These are phyloP conservation scores for Bicyclus anynana DNA, from an alignment of 1,140 invertebrate species.

Conservation along the genomic window DNA sequence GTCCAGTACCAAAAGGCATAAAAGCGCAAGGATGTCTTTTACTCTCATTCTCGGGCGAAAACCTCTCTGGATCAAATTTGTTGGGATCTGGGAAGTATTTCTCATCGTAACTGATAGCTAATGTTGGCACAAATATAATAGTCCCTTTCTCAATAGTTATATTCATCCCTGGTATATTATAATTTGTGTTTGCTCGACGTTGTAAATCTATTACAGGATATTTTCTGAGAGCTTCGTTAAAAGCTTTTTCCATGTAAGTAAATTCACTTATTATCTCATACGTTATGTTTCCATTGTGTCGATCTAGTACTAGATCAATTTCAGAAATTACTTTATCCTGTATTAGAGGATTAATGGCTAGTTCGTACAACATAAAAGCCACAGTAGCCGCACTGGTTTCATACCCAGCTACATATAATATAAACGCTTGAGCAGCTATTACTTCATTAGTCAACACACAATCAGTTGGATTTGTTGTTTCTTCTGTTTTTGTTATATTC, in stretches of 20 bases:
- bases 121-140: background rate
- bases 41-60: conserved; percentile 64
- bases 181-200: background rate
- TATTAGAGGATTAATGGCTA: conserved; percentile 59
- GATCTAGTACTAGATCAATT: conserved; percentile 52
- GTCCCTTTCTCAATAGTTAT: conserved; percentile 45
- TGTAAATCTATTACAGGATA: background rate
- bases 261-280: conserved; percentile 68
- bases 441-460: conserved; percentile 57
- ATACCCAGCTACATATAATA: conserved; percentile 78
- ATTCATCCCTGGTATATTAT: background rate
- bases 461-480: too few species aligned
- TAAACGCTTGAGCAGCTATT: conserved; percentile 72
- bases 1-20: conserved; percentile 85
- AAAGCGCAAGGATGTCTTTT: conserved; percentile 75
- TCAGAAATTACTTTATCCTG: conserved; percentile 62
- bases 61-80: conserved; percentile 80
- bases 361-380: conserved; percentile 54
- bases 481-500: too few species aligned
- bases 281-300: conserved; percentile 42
- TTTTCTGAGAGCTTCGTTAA: background rate
- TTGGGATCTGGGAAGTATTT: conserved; percentile 78
- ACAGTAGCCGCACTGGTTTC: conserved; percentile 69
- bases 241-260: background rate
- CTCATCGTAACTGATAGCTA: conserved; percentile 15